Evolutionary conservation across 2,113 vertebrate genomes (phyloP), one percentile per base, ranked within the genome.

Genomic region (Mus spicilegus): DNA sequence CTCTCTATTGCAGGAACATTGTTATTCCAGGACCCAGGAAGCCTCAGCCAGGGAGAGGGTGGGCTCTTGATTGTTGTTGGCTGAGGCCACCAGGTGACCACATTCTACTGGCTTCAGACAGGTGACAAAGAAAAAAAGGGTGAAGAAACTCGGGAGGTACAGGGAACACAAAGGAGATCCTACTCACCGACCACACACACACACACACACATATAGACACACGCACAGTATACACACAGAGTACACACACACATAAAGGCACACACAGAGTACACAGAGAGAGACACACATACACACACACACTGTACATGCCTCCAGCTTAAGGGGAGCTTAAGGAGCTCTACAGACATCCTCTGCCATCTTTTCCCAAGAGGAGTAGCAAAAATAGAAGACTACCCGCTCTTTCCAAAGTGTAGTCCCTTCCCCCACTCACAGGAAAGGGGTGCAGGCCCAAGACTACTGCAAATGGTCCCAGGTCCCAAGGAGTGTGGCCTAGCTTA

Each of bases 331-430:
- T 70, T 28, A 1, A 16, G 17, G n/a, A 56, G 17, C 49, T 22
- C 12, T 75, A 22, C 46, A 12, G 19, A 33, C 70, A 9, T 0
- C 13, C 12, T 24, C 22, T 1, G 3, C 8, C 39, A 46, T 63
- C 39, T 46, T 33, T 56, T 58, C 70, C 58, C 12, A 6, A 26
- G 42, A 69, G 7, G 11, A 24, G 42, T 0, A 61, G 14, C 22
- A 14, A 1, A 26, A 28, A 1, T 24, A 0, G 9, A 13, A 0
- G 6, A 39, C 19, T 26, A 22, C 7, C 30, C 5, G 7, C 13
- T 56, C 28, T 28, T 7, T 22, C 39, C 72, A 12, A 14, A 65
- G n/a, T 69, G 46, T 0, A 30, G 36, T 1, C n/a, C 12, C 61
- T 16, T 36, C 26, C 46, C 54, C 1, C 7, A 2, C 0, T 24